Evolutionary conservation across 2,888 invertebrate genomes (phyloP), one percentile per base, ranked within the genome.

Genomic region (Drosophila engyochracea): DNA sequence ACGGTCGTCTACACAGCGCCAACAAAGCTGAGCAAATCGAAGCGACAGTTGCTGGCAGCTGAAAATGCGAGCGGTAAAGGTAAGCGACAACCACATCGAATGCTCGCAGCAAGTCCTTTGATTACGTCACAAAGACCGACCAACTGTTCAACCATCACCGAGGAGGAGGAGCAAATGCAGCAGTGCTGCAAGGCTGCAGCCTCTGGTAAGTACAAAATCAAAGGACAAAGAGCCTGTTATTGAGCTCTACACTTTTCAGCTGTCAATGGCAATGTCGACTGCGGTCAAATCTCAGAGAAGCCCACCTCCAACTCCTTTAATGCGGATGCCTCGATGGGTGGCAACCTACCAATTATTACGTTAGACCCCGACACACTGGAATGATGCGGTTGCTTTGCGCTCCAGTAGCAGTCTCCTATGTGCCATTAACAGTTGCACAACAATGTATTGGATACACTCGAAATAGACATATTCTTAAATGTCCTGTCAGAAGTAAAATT

Each of bases 131-230:
- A 91, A 67, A 83, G 91, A 4, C 70, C 77, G 19, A 88, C 91
- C 28, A 88, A 88, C 49, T 88, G 85, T 44, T 88, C 87, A n/a
- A 88, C 87, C 77, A 88, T 88, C 33, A 88, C 91, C 74, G 87
- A 88, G 65, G 87, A 88, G 68, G 87, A 88, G 59, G 87, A 88
- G 33, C 89, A 85, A 14, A 4, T 39, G 28, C 79, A 81, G 33
- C 89, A 78, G n/a, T 80, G 49, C 73, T 63, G 49, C 77, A 64
- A n/a, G 22, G n/a, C 28, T 39, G 39, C 28, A n/a, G 5, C 55
- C 25, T 14, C 65, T 58, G 72, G 79, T 81, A 69, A 72, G 53
- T 22, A 22, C 44, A 44, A 33, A 28, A 39, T 39, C 31, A 52
- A 35, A 44, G 49, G 25, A 62, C 47, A 53, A 47, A 9, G 7